These are phyloP conservation scores for Falco punctatus DNA, from an alignment of 2,113 vertebrate species.

Conservation along the genomic window DNA sequence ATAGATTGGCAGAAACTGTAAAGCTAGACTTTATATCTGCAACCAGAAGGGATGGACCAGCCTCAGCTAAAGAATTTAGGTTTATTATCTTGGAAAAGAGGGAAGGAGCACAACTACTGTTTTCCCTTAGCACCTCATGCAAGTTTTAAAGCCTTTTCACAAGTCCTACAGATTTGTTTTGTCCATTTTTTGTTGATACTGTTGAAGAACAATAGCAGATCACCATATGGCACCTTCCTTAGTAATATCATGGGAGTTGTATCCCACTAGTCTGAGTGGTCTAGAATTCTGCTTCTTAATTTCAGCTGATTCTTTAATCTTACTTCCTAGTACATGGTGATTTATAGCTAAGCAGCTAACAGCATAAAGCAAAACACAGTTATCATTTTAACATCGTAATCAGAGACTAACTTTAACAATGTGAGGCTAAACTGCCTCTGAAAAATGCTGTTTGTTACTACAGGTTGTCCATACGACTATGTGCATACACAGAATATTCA, in stretches of 20 bases:
- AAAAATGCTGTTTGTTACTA: background rate
- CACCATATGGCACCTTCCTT: background rate
- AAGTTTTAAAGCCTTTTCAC: background rate
- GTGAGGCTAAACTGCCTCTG: background rate
- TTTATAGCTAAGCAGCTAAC: background rate
- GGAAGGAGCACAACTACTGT: background rate
- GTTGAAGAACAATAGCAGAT: background rate
- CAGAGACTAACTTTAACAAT: background rate
- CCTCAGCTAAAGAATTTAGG: background rate
- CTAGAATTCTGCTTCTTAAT: background rate
- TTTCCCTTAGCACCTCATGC: background rate
- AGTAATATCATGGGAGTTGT: background rate
- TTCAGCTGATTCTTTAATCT: background rate
- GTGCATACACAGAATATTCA: background rate
- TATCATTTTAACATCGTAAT: background rate
- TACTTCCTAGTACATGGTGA: background rate
- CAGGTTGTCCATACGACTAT: background rate
- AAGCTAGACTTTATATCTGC: background rate
- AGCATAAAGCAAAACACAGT: background rate
- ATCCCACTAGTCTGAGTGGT: background rate
- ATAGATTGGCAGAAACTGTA: background rate
- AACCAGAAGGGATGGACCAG: background rate
- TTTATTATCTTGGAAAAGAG: background rate
- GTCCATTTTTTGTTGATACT: background rate
- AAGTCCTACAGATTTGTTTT: background rate